A percentile compares a stretch with the other conserved stretches of the same genome.
phyloP scores from a whole-genome alignment of 37 sponge, comb jelly and placozoan genomes.

The Halichondria panicea region DNA sequence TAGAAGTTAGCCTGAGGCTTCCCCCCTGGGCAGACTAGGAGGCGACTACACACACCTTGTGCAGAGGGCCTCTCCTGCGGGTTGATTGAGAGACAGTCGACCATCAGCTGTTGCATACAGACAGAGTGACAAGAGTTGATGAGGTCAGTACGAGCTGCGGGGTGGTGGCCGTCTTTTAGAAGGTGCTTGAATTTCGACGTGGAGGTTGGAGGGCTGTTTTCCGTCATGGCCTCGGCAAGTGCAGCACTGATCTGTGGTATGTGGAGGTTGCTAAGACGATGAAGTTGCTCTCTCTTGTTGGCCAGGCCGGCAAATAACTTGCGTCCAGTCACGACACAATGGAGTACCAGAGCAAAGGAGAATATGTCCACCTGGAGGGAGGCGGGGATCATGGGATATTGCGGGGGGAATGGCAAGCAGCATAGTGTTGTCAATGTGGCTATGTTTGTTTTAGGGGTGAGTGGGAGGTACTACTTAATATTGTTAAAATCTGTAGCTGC shows the following conservation, averaged over 20 bases:
- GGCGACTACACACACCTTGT: slow-evolving; percentile 37
- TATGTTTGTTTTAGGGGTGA: too few relatives aligned
- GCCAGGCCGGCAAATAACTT: slow-evolving; percentile 34
- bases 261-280: slow-evolving; percentile 7
- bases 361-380: slow-evolving; percentile 65
- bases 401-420: too few relatives aligned
- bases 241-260: slow-evolving; percentile 29
- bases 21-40: slow-evolving; percentile 47
- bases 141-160: slow-evolving; percentile 32
- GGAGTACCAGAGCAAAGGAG: slow-evolving; percentile 60
- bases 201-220: not conserved
- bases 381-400: too few relatives aligned
- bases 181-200: not conserved
- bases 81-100: slow-evolving; percentile 15
- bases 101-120: slow-evolving; percentile 52
- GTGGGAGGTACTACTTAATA: too few relatives aligned
- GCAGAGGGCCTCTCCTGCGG: slow-evolving; percentile 57
- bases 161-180: slow-evolving; percentile 18
- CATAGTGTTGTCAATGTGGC: too few relatives aligned
- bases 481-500: too few relatives aligned
- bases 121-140: slow-evolving; percentile 38
- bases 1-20: slow-evolving; percentile 38
- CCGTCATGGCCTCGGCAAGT: slow-evolving; percentile 21
- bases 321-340: slow-evolving; percentile 55
- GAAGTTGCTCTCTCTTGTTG: slow-evolving; percentile 33